Percentiles rank a stretch among this genome's conserved stretches.
Evolutionary conservation across 2,113 vertebrate species (phyloP).

Genomic region (Aleadryas rufinucha): DNA sequence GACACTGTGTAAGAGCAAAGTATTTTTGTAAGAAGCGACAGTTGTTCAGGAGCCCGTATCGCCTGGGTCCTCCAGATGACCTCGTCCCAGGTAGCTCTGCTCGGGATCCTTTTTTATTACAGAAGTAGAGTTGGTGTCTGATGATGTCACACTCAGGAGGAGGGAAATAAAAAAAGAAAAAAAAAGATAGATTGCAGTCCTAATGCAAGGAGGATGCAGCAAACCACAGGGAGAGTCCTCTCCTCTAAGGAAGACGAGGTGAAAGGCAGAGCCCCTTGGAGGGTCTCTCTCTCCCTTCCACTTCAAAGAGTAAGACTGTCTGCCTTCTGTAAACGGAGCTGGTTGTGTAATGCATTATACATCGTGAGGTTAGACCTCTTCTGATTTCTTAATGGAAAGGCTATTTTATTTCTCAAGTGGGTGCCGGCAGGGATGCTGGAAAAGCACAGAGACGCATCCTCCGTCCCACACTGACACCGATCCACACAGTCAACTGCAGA

Average conservation of each 20-base stretch:
- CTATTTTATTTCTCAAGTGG: slow-evolving; percentile 2
- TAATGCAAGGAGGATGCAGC: slow-evolving; percentile 57
- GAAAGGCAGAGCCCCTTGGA: slow-evolving; percentile 37
- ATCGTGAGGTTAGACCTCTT: slow-evolving; percentile 7
- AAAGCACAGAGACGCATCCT: background rate
- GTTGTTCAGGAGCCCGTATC: background rate
- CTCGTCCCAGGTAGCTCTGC: slow-evolving; percentile 68
- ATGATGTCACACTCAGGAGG: slow-evolving; percentile 51
- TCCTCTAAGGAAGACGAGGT: slow-evolving; percentile 45
- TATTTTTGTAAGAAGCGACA: slow-evolving; percentile 50
- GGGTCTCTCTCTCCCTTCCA: slow-evolving; percentile 25
- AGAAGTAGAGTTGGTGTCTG: slow-evolving; percentile 64
- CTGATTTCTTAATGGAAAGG: slow-evolving; percentile 25
- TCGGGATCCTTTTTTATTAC: slow-evolving; percentile 57
- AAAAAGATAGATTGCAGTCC: slow-evolving; percentile 56
- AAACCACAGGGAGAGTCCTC: slow-evolving; percentile 49
- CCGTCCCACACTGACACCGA: background rate
- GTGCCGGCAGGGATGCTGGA: background rate
- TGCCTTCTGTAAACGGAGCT: slow-evolving; percentile 64
- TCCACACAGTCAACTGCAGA: background rate
- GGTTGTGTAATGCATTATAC: slow-evolving; percentile 17
- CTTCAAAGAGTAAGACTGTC: slow-evolving; percentile 56
- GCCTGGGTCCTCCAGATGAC: slow-evolving; percentile 57
- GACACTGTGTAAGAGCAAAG: background rate
- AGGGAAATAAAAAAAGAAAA: background rate